phyloP scores from a whole-genome alignment of 2,113 vertebrate genomes.

The Bubo bubo region DNA sequence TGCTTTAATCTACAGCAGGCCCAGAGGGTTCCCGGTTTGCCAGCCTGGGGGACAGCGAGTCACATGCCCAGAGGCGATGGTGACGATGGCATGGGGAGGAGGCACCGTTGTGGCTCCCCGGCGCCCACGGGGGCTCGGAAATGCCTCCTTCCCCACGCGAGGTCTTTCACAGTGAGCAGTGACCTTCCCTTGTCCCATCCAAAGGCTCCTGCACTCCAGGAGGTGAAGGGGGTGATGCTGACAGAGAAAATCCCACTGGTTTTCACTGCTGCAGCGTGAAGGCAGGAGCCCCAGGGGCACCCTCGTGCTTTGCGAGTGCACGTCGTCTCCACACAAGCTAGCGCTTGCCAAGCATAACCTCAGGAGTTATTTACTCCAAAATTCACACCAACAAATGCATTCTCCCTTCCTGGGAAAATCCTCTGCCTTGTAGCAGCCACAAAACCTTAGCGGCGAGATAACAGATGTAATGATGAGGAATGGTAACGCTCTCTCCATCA shows the following conservation, averaged over 20 bases:
- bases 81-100: constrained; percentile 13
- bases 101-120: not conserved
- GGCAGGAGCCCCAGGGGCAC: not conserved
- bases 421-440: not conserved
- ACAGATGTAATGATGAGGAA: accelerated
- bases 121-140: accelerated
- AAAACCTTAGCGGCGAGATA: accelerated
- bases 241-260: accelerated
- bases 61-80: not conserved
- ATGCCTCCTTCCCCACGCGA: not conserved
- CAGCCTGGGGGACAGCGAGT: not conserved
- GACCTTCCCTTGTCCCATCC: not conserved
- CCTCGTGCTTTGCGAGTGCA: accelerated
- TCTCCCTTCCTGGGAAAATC: not conserved
- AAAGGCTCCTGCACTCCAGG: accelerated
- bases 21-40: not conserved
- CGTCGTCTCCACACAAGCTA: accelerated
- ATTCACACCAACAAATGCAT: not conserved
- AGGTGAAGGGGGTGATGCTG: not conserved
- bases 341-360: accelerated
- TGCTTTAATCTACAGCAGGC: constrained; percentile 60
- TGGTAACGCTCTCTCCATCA: accelerated
- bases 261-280: accelerated
- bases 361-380: not conserved
- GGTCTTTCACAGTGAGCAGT: accelerated